Conservation (phyloP, 2,888 invertebrate species). For the Aradus depressus region DNA sequence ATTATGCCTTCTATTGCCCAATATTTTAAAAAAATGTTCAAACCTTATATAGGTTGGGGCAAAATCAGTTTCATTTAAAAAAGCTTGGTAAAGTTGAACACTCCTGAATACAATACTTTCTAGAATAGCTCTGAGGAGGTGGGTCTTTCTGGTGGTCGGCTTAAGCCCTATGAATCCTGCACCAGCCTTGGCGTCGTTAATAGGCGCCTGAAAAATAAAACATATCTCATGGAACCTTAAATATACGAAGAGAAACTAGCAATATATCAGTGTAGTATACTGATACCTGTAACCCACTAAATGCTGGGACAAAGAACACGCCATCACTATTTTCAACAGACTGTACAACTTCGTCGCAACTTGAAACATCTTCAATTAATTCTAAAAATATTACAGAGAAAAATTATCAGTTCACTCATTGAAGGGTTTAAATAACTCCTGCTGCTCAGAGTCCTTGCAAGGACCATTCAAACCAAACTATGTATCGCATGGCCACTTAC, state of each 20-base stretch:
- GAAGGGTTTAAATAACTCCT: no score
- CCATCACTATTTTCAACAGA: constrained; percentile 60
- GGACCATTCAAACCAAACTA: no score
- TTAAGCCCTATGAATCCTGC: constrained; percentile 67
- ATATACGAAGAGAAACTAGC: not conserved
- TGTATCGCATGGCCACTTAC: no score
- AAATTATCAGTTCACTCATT: no score
- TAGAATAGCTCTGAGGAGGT: constrained; percentile 68
- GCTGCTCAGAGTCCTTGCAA: no score
- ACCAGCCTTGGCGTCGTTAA: constrained; percentile 74
- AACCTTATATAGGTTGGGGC: constrained; percentile 50
- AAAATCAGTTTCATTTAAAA: constrained; percentile 57
- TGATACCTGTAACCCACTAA: constrained; percentile 73
- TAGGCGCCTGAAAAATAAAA: constrained; percentile 56
- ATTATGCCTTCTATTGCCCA: no score
- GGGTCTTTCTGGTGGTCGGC: constrained; percentile 61
- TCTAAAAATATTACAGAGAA: constrained; percentile 10
- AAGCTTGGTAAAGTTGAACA: constrained; percentile 60
- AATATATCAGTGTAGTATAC: constrained; percentile 29
- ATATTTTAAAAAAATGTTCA: no score
- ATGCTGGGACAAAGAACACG: constrained; percentile 79
- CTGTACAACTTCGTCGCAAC: constrained; percentile 54
- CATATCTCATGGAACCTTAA: not conserved
- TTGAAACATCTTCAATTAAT: constrained; percentile 34
- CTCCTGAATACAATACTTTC: constrained; percentile 78